Conservation (phyloP, 53 echinoderm and acorn worm species). For the Zoroaster sp. region DNA sequence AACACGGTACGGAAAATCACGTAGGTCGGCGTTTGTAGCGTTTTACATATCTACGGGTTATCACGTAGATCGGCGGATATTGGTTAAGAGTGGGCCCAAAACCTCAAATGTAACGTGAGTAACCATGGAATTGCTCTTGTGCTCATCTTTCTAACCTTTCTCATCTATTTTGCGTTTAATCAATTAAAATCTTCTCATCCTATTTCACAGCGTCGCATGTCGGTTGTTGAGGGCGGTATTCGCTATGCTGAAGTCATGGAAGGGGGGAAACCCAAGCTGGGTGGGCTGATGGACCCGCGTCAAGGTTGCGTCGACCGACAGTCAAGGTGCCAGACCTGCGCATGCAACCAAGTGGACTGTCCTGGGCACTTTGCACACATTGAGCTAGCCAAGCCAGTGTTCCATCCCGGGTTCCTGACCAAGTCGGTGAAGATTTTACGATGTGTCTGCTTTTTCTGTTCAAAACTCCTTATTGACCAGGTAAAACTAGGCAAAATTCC, state of each 20-base stretch:
- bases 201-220: slow-evolving; percentile 58
- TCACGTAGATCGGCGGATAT: too few species aligned
- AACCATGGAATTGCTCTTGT: neutral
- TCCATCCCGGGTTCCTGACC: slow-evolving; percentile 88
- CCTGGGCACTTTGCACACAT: slow-evolving; percentile 98
- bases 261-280: slow-evolving; percentile 88
- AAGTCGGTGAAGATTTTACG: slow-evolving; percentile 85
- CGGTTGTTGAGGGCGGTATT: slow-evolving; percentile 93
- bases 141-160: neutral
- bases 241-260: slow-evolving; percentile 89
- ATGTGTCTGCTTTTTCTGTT: slow-evolving; percentile 98
- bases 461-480: slow-evolving; percentile 84
- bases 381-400: slow-evolving; percentile 97
- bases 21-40: too few species aligned
- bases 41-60: too few species aligned
- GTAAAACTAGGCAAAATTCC: too few species aligned
- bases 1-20: too few species aligned
- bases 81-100: too few species aligned
- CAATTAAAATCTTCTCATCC: neutral
- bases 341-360: slow-evolving; percentile 93
- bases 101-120: neutral
- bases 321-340: slow-evolving; percentile 94
- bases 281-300: slow-evolving; percentile 97
- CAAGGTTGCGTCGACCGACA: slow-evolving; percentile 88
- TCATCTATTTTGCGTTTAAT: neutral